Evolutionary conservation across 1,140 invertebrate genomes (phyloP).

Genomic region (Zaprionus vittiger): DNA sequence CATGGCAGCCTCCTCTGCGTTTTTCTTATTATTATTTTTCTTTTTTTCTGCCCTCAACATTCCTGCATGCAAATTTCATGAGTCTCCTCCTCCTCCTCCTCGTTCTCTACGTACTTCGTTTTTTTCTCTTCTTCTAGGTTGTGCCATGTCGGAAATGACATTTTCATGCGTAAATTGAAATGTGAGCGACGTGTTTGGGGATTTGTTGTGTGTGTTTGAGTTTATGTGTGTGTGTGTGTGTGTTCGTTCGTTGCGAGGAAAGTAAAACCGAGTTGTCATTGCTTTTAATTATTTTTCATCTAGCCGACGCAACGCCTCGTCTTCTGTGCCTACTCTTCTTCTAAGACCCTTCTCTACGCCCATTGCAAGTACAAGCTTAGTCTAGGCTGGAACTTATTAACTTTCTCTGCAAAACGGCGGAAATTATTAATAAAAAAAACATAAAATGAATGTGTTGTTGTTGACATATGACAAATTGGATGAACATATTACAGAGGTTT

Average conservation of each 20-base stretch:
- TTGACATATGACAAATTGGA: slow-evolving; percentile 10
- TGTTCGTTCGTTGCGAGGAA: slow-evolving; percentile 5
- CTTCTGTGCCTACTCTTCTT: background rate
- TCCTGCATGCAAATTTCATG: slow-evolving; percentile 80
- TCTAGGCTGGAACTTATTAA: slow-evolving; percentile 31
- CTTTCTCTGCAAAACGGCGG: slow-evolving; percentile 24
- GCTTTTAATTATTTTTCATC: slow-evolving; percentile 80
- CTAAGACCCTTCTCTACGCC: background rate
- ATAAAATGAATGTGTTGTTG: background rate
- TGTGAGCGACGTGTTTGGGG: slow-evolving; percentile 82
- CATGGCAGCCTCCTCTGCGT: slow-evolving; percentile 36
- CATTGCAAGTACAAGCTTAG: slow-evolving; percentile 45
- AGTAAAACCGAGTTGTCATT: slow-evolving; percentile 74
- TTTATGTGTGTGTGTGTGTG: slow-evolving; percentile 11
- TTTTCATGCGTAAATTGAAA: slow-evolving; percentile 84
- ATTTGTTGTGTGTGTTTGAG: slow-evolving; percentile 40
- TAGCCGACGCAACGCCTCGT: slow-evolving; percentile 30
- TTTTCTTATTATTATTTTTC: slow-evolving; percentile 27
- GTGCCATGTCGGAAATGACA: slow-evolving; percentile 77
- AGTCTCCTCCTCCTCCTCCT: background rate
- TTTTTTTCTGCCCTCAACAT: slow-evolving; percentile 43
- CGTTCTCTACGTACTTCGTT: background rate
- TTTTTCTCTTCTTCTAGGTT: background rate
- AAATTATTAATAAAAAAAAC: slow-evolving; percentile 21
- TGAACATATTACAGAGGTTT: background rate